Evolutionary conservation across 2,888 invertebrate genomes (phyloP).

Genomic region (Graphium colonna): DNA sequence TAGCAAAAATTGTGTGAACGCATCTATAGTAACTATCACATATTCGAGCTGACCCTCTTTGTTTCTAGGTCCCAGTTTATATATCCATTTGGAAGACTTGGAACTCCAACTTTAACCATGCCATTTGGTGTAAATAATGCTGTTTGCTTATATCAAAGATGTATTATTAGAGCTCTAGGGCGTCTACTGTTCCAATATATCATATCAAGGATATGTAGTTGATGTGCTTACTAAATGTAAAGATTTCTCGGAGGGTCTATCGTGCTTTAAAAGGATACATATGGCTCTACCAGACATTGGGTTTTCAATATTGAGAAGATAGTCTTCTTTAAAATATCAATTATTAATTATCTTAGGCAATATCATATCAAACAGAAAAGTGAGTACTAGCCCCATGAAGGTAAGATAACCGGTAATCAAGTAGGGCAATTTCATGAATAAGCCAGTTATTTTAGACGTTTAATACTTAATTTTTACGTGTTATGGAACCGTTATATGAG

Average conservation of each 20-base stretch:
- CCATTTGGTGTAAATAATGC: conserved; percentile 34
- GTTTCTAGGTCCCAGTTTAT: too few species aligned
- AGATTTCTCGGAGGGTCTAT: neutral
- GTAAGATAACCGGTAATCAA: conserved; percentile 21
- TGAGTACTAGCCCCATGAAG: conserved; percentile 34
- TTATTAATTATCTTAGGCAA: conserved; percentile 25
- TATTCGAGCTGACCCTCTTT: too few species aligned
- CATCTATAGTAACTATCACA: too few species aligned
- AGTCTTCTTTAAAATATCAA: conserved; percentile 29
- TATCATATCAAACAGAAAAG: conserved; percentile 28
- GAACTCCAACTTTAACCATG: too few species aligned
- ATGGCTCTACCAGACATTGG: neutral
- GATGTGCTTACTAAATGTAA: neutral
- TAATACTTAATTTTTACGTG: conserved; percentile 24
- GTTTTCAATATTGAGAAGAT: conserved; percentile 19
- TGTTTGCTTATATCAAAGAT: conserved; percentile 27
- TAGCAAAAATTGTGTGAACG: too few species aligned
- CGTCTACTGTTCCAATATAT: too few species aligned
- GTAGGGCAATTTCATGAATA: neutral
- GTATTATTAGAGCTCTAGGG: neutral
- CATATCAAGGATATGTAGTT: neutral
- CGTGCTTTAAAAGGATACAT: neutral
- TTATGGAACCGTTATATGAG: neutral
- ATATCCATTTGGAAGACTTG: too few species aligned
- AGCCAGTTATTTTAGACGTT: conserved; percentile 20